Conservation (phyloP, 2,113 vertebrate species). For the Rousettus leschenaultii region DNA sequence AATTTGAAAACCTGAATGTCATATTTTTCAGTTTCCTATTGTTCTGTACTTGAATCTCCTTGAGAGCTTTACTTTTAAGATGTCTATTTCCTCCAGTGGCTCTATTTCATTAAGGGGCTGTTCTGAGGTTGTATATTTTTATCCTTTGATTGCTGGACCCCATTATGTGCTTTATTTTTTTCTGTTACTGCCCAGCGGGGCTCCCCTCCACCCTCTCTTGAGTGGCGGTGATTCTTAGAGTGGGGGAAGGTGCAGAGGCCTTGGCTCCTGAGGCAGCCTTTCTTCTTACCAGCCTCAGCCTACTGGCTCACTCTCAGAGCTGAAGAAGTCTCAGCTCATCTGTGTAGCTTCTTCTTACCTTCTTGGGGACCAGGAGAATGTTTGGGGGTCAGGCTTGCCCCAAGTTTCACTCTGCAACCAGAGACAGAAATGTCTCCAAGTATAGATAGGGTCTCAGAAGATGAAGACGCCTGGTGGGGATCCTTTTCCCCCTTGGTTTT, state of each 20-base stretch:
- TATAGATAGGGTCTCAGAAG: not conserved
- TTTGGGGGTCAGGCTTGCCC: not conserved
- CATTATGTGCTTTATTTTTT: not conserved
- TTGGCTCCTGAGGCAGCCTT: not conserved
- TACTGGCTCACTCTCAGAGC: not conserved
- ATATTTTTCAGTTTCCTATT: not conserved
- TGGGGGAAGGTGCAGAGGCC: not conserved
- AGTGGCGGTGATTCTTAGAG: rapidly evolving
- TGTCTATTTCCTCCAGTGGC: not conserved
- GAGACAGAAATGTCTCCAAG: not conserved
- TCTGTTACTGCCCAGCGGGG: not conserved
- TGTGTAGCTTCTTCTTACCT: not conserved
- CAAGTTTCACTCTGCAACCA: not conserved
- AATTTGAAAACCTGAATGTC: not conserved
- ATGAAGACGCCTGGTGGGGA: too few relatives aligned
- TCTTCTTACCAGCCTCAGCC: not conserved
- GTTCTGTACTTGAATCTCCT: not conserved
- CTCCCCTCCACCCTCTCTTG: not conserved
- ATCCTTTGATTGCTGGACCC: not conserved
- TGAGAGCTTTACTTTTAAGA: not conserved
- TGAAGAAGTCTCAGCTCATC: not conserved
- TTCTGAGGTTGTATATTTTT: not conserved
- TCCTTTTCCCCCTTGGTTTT: not conserved
- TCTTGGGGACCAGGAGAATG: not conserved
- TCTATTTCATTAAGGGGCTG: not conserved